Evolutionary conservation across 2,888 invertebrate genomes (phyloP), one percentile per base, ranked within the genome.

Genomic region (Dryocosmus kuriphilus): DNA sequence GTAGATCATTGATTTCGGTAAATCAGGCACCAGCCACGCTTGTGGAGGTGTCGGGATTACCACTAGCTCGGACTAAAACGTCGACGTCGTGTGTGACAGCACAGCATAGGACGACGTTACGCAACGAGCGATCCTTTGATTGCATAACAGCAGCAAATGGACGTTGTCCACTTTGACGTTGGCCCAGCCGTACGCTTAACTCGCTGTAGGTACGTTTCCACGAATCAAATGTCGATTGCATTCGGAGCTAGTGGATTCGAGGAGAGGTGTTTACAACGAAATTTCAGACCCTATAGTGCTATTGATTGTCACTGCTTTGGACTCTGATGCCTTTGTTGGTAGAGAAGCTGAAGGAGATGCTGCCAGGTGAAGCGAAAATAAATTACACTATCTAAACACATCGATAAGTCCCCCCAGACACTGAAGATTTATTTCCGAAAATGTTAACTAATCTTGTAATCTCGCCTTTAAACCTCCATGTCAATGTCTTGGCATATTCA

Each of bases 131-230:
- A 83, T 80, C 80, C 81, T 83, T 83, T 83, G 80, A 83, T 80
- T 78, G 71, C 32, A 71, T 71, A 67, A 71, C 71, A 71, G 71
- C 71, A 51, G 71, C 79, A 80, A 80, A 82, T 81, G 81, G 79
- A 87, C 84, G 86, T 82, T 87, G 85, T 83, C 85, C 84, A 88
- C 88, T 88, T 88, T 88, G 88, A 87, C 86, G 87, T 88, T 81
- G 80, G 79, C 75, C 80, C 80, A 81, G 82, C 77, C 78, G 80
- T 83, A 80, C 74, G 60, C 24, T 24, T 57, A 38, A 74, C 38
- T 74, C 60, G n/a, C 60, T 27, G 84, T 81, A 82, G 85, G 84
- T 86, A 84, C 85, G 87, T 87, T 88, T 87, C 85, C 85, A 84
- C 86, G 85, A 87, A 85, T 85, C 85, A 86, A 87, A 87, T 84